Percentiles rank a stretch among this genome's conserved stretches.
Evolutionary conservation across 2,888 invertebrate genomes (phyloP).

Genomic region (Nyleta sp.): DNA sequence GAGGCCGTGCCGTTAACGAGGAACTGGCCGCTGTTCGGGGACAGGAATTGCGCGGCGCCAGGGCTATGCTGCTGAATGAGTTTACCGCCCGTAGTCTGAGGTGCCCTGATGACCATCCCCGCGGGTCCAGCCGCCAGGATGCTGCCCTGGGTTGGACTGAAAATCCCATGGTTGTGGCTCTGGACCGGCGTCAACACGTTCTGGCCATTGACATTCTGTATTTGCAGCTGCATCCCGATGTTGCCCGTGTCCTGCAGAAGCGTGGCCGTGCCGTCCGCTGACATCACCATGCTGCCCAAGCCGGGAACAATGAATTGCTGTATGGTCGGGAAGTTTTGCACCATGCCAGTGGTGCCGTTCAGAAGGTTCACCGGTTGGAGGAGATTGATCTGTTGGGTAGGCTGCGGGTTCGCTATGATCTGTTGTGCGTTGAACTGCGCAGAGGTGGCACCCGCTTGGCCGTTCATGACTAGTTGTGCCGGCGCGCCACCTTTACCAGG

Average conservation of each 20-base stretch:
- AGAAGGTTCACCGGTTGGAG: conserved; percentile 92
- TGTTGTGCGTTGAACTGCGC: conserved; percentile 87
- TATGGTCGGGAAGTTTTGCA: conserved; percentile 90
- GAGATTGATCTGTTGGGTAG: conserved; percentile 87
- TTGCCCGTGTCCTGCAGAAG: conserved; percentile 88
- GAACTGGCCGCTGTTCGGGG: conserved; percentile 89
- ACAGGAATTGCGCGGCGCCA: conserved; percentile 87
- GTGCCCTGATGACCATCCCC: conserved; percentile 91
- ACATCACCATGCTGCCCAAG: conserved; percentile 92
- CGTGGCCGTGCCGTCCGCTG: conserved; percentile 89
- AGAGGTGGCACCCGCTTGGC: conserved; percentile 84
- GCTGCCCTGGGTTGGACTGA: conserved; percentile 87
- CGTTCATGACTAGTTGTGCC: conserved; percentile 91
- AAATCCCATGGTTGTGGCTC: conserved; percentile 85
- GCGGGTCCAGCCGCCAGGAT: conserved; percentile 87
- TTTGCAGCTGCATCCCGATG: conserved; percentile 89
- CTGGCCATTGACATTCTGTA: conserved; percentile 91
- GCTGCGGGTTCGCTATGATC: conserved; percentile 85
- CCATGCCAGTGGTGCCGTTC: conserved; percentile 87
- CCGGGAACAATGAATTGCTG: conserved; percentile 92
- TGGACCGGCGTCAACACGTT: conserved; percentile 90
- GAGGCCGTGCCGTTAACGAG: conserved; percentile 88
- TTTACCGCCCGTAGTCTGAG: conserved; percentile 88
- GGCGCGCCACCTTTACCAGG: conserved; percentile 90
- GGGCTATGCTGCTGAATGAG: conserved; percentile 87